phyloP scores from a whole-genome alignment of 2,888 invertebrate genomes.

The Hecatera dysodea region DNA sequence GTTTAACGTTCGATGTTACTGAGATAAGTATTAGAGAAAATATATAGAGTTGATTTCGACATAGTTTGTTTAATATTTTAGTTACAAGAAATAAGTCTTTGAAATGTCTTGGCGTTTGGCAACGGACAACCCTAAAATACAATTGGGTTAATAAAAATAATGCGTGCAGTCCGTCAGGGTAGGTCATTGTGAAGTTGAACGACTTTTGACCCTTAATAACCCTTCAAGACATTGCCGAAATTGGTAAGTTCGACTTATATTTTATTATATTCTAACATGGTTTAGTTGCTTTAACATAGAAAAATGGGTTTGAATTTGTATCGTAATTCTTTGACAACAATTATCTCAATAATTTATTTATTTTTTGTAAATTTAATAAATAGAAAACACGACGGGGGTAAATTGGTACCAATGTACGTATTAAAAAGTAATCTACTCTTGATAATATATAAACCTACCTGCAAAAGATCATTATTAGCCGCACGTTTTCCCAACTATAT shows the following conservation, averaged over 20 bases:
- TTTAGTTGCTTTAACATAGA: neutral
- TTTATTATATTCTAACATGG: neutral
- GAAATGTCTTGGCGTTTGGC: neutral
- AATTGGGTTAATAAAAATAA: neutral
- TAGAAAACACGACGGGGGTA: neutral
- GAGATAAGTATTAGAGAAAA: too few species aligned
- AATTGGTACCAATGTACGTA: neutral
- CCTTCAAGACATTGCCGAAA: neutral
- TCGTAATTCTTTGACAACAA: too few species aligned
- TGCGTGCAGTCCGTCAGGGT: neutral
- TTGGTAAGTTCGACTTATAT: neutral
- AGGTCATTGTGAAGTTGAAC: constrained; percentile 1
- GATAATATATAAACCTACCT: too few species aligned
- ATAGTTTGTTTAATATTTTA: neutral
- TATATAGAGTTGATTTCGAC: too few species aligned
- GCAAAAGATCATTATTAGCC: too few species aligned
- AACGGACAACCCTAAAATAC: neutral
- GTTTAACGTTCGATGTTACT: too few species aligned
- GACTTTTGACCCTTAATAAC: neutral
- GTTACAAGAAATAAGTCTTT: neutral
- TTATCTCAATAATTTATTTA: neutral
- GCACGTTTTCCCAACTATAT: too few species aligned
- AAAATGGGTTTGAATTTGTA: neutral
- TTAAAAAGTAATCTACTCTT: too few species aligned
- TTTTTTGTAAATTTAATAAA: neutral